Conservation (phyloP, 1,140 invertebrate species). For the Drosophila punjabiensis region DNA sequence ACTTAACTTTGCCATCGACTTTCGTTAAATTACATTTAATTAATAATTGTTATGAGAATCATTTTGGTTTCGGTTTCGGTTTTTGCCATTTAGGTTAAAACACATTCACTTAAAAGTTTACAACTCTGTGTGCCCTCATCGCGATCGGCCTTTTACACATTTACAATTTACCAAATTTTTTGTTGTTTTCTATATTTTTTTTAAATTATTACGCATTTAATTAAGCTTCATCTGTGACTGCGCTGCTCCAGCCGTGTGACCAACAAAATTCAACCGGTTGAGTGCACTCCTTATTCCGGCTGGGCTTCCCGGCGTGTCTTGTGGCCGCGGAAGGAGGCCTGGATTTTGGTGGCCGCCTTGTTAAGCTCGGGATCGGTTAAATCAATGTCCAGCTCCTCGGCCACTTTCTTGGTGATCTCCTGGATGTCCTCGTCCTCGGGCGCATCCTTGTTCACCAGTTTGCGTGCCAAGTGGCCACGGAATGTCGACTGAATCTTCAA, state of each 20-base stretch:
- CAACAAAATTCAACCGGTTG: slow-evolving; percentile 60
- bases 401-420: slow-evolving; percentile 85
- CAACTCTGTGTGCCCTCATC: slow-evolving; percentile 57
- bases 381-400: slow-evolving; percentile 92
- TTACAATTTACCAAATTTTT: slow-evolving; percentile 72
- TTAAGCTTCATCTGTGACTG: slow-evolving; percentile 46
- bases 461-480: slow-evolving; percentile 94
- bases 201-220: slow-evolving; percentile 25
- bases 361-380: slow-evolving; percentile 94
- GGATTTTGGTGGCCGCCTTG: slow-evolving; percentile 96
- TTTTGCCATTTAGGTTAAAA: slow-evolving; percentile 40
- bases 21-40: slow-evolving; percentile 47
- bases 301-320: slow-evolving; percentile 92
- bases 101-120: slow-evolving; percentile 75
- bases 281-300: slow-evolving; percentile 58
- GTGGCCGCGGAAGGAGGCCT: slow-evolving; percentile 96
- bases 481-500: slow-evolving; percentile 97
- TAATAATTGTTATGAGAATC: slow-evolving; percentile 56
- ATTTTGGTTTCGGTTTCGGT: slow-evolving; percentile 27
- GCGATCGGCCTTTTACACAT: slow-evolving; percentile 54
- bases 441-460: slow-evolving; percentile 87
- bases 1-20: slow-evolving; percentile 31
- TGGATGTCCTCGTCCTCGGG: slow-evolving; percentile 85
- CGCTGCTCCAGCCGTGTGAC: slow-evolving; percentile 34
- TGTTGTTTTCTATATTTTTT: background rate